Evolutionary conservation across 2,113 vertebrate genomes (phyloP), one percentile per base, ranked within the genome.

Genomic region (Semnornis frantzii): DNA sequence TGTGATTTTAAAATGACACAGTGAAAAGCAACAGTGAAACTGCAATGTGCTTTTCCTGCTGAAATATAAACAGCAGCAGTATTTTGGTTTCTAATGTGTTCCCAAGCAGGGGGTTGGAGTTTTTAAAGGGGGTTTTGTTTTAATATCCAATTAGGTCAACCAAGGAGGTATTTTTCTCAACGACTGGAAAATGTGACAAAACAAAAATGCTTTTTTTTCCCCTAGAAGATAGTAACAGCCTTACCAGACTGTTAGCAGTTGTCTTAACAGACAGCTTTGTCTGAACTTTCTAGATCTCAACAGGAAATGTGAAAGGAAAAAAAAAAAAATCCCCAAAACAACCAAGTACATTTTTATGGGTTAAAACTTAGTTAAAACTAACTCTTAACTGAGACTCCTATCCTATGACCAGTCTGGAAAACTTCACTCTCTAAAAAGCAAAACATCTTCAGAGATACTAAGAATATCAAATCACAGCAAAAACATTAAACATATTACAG

Each of bases 401-500:
- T 34, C 48, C 71, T 39, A 11, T 8, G 20, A 72, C 2, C 50
- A 70, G 42, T 8, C 48, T 83, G 75, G 75, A 82, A 93, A 85
- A 57, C 8, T 21, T 80, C 70, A 31, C 63, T 82, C 83, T 82
- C 50, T 39, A 20, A 30, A 46, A 66, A 64, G 2, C 17, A 9
- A 8, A 68, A 74, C n/a, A 44, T 30, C 25, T 57, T 2, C 34
- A n/a, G 44, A 70, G 85, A 68, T 62, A 66, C 80, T 76, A 63
- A 83, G 76, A 79, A 73, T 50, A 59, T 52, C 3, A 6, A 92
- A 77, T 10, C 33, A 52, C 79, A 92, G 65, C 60, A 87, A 24
- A 72, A 63, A 58, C 52, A 83, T 28, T 57, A 14, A 55, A 58
- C 44, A 33, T 30, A 42, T 57, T 31, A 68, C 96, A 96, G 73